phyloP scores from a whole-genome alignment of 2,797 vertebrate species.

The Pseudocheirus occidentalis region DNA sequence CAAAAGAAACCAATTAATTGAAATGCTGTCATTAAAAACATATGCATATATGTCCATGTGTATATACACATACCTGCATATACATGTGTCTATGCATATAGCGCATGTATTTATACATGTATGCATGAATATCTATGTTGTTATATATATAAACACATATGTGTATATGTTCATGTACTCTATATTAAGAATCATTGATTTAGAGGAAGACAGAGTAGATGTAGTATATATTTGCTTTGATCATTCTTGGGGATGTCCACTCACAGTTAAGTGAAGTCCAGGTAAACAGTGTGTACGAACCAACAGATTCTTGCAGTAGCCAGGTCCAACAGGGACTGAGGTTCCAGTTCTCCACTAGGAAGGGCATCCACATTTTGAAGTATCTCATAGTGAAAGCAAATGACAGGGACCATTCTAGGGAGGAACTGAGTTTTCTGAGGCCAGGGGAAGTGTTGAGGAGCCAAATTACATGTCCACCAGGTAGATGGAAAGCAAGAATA shows the following conservation, averaged over 20 bases:
- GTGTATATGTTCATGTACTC: neutral
- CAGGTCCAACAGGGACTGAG: neutral
- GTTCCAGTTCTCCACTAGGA: neutral
- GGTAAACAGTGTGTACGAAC: neutral
- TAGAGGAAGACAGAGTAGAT: neutral
- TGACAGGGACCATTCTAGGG: neutral
- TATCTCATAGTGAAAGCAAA: neutral
- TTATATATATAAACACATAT: neutral
- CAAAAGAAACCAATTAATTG: neutral
- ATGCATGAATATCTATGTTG: neutral
- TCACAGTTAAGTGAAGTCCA: neutral
- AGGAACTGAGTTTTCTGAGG: neutral
- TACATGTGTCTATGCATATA: neutral
- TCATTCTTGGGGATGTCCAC: neutral
- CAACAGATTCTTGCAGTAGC: neutral
- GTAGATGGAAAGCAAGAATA: neutral
- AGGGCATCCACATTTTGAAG: neutral
- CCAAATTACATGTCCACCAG: neutral
- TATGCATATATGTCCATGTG: too few relatives aligned
- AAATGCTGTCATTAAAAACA: neutral
- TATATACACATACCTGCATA: too few relatives aligned
- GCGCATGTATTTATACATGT: neutral
- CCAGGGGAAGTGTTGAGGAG: neutral
- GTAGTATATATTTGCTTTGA: neutral
- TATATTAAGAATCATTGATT: neutral